Evolutionary conservation across 2,113 vertebrate species (phyloP).

Genomic region (Argyrosomus japonicus): DNA sequence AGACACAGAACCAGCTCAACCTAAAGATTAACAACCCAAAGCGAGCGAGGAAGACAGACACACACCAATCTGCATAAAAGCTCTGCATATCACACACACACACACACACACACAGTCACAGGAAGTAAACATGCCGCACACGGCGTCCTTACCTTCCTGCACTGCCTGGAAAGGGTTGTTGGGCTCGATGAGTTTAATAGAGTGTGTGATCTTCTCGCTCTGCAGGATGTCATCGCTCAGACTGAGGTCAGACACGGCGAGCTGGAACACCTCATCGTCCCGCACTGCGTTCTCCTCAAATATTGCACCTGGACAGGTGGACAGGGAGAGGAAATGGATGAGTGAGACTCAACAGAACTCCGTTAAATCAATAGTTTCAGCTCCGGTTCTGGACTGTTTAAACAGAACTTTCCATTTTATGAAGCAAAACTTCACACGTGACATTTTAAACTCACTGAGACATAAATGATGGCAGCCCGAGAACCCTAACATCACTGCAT

Average conservation of each 20-base stretch:
- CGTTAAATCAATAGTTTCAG: no score
- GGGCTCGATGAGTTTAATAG: slow-evolving; percentile 96
- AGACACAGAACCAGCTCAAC: slow-evolving; percentile 7
- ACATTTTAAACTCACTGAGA: no score
- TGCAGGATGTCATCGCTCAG: slow-evolving; percentile 97
- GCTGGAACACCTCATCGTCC: slow-evolving; percentile 97
- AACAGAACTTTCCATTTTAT: no score
- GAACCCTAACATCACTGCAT: no score
- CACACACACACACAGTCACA: neutral
- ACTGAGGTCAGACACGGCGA: slow-evolving; percentile 96
- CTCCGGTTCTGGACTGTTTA: no score
- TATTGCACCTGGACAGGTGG: slow-evolving; percentile 89
- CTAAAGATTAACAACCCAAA: slow-evolving; percentile 33
- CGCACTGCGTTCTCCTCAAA: slow-evolving; percentile 97
- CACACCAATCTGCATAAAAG: neutral
- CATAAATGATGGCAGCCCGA: no score
- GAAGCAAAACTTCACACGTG: no score
- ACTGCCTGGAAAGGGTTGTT: slow-evolving; percentile 99
- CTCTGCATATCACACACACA: neutral
- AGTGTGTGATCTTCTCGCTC: slow-evolving; percentile 99
- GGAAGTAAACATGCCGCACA: neutral
- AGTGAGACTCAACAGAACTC: neutral
- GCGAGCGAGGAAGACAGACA: neutral
- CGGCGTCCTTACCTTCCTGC: slow-evolving; percentile 92
- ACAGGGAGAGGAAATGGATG: neutral